These are phyloP conservation scores for Diarsia rubi DNA, from an alignment of 2,888 invertebrate species.

Conservation along the genomic window DNA sequence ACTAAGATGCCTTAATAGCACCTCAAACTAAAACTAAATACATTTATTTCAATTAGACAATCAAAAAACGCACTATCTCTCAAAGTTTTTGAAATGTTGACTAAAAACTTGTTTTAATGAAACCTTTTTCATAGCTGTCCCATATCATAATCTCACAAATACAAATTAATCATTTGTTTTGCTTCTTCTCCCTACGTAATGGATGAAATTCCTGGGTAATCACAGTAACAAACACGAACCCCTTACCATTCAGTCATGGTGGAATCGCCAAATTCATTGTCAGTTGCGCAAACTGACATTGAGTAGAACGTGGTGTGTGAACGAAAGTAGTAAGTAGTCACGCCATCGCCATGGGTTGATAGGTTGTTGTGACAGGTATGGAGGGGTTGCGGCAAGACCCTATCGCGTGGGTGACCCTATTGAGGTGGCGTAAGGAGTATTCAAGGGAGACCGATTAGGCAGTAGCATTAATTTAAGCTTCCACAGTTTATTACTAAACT, in stretches of 20 bases:
- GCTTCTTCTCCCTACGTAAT: background rate
- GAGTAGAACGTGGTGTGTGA: slow-evolving; percentile 34
- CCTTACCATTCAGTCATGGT: slow-evolving; percentile 41
- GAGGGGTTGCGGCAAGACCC: slow-evolving; percentile 33
- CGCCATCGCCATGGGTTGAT: background rate
- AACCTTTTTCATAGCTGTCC: background rate
- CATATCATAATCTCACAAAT: background rate
- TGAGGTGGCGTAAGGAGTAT: background rate
- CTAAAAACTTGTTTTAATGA: too few relatives aligned
- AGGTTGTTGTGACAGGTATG: slow-evolving; percentile 18
- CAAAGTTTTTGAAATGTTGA: too few relatives aligned
- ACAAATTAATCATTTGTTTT: background rate
- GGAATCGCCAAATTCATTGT: slow-evolving; percentile 50
- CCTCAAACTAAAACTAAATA: too few relatives aligned
- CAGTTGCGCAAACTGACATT: slow-evolving; percentile 51
- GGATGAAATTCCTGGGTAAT: background rate
- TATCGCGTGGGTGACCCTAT: background rate
- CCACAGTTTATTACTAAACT: too few relatives aligned
- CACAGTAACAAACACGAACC: background rate
- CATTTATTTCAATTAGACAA: too few relatives aligned
- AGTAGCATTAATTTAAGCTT: background rate
- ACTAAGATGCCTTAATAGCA: background rate
- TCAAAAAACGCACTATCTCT: too few relatives aligned
- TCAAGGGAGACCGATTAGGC: too few relatives aligned
- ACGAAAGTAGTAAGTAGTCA: slow-evolving; percentile 15